Evolutionary conservation across 2,888 invertebrate genomes (phyloP).

Genomic region (Halocaridina rubra): DNA sequence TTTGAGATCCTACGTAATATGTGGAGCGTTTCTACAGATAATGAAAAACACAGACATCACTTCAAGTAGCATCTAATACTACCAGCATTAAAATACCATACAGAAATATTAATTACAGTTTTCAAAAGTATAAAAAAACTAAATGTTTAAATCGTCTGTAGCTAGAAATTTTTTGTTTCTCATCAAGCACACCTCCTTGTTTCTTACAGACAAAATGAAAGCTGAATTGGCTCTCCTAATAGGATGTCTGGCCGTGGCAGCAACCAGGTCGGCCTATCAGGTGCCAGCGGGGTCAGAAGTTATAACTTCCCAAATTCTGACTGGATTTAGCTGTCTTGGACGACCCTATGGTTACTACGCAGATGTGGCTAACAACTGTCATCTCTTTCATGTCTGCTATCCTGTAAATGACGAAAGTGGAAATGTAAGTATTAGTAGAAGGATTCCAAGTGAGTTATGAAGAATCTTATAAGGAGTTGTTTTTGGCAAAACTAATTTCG

Average conservation of each 20-base stretch:
- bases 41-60: too few species aligned
- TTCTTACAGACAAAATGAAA: neutral
- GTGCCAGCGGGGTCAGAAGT: neutral
- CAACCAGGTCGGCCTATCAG: neutral
- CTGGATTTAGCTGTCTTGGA: constrained; percentile 63
- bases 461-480: too few species aligned
- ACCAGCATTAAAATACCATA: too few species aligned
- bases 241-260: neutral
- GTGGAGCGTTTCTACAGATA: too few species aligned
- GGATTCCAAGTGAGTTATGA: too few species aligned
- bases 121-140: too few species aligned
- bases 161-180: neutral
- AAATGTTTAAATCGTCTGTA: too few species aligned
- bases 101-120: too few species aligned
- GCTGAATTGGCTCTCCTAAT: neutral
- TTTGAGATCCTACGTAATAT: too few species aligned
- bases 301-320: neutral
- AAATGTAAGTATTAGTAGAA: neutral
- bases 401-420: constrained; percentile 63
- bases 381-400: constrained; percentile 65
- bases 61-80: too few species aligned
- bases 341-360: constrained; percentile 65
- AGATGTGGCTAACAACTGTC: constrained; percentile 64
- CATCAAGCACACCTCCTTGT: too few species aligned
- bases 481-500: too few species aligned